Evolutionary conservation across 2,888 invertebrate genomes (phyloP).

Genomic region (Sisyra nigra): DNA sequence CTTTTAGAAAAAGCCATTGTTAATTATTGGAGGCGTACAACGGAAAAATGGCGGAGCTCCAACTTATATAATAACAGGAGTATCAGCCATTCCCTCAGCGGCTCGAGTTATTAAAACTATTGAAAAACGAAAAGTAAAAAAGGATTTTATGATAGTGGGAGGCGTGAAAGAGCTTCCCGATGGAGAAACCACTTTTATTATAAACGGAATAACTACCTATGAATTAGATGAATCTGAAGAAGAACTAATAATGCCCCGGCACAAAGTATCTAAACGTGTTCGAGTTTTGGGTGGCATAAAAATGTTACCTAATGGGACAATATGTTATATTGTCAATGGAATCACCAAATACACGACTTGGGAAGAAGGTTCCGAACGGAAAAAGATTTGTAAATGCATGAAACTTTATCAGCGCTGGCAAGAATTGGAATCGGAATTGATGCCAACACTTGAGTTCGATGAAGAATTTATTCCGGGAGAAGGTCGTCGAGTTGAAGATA

Average conservation of each 20-base stretch:
- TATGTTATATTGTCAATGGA: neutral
- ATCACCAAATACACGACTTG: neutral
- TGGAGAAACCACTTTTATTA: constrained; percentile 8
- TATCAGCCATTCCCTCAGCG: neutral
- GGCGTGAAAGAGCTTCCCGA: constrained; percentile 7
- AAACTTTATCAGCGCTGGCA: constrained; percentile 1
- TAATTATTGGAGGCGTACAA: constrained; percentile 1
- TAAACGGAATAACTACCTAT: constrained; percentile 6
- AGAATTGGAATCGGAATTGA: constrained; percentile 6
- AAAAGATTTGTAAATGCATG: constrained; percentile 2
- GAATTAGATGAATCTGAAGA: neutral
- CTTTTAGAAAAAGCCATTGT: neutral
- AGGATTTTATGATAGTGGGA: constrained; percentile 6
- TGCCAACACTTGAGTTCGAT: constrained; percentile 12
- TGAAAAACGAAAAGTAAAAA: neutral
- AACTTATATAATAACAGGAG: constrained; percentile 8
- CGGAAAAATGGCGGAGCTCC: neutral
- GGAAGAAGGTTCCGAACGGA: too few species aligned
- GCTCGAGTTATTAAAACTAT: neutral
- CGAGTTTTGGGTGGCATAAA: constrained; percentile 2
- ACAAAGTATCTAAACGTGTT: neutral
- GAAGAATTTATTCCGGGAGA: constrained; percentile 15
- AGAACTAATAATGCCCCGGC: neutral
- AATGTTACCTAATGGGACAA: neutral
- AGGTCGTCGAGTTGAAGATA: constrained; percentile 6